Conservation (phyloP, 35 echinoderm and acorn worm species). For the Holothuria glaberrima region DNA sequence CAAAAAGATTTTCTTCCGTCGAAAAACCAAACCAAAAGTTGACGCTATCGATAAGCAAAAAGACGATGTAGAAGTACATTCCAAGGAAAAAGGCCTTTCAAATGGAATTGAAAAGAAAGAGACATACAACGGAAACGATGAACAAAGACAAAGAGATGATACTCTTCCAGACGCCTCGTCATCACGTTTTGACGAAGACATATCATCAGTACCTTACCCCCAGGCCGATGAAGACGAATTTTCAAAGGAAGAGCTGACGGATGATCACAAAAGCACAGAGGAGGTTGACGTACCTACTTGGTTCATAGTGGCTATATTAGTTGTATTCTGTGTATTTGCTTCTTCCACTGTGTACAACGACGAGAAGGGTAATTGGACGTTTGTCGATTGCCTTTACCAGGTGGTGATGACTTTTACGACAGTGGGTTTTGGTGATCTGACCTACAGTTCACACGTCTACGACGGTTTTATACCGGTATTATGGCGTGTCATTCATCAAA, state of each 20-base stretch:
- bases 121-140: too few relatives aligned
- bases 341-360: not conserved
- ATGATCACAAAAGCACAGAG: not conserved
- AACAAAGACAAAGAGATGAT: too few relatives aligned
- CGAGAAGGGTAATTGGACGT: constrained; percentile 10
- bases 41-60: too few relatives aligned
- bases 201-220: not conserved
- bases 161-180: too few relatives aligned
- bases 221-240: not conserved
- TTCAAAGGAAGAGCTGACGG: not conserved
- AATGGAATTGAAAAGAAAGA: too few relatives aligned
- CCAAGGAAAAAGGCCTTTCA: not conserved
- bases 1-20: too few relatives aligned
- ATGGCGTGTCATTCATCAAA: not conserved
- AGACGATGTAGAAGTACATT: not conserved
- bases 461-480: not conserved
- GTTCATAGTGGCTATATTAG: constrained; percentile 11
- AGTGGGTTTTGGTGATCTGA: constrained; percentile 38
- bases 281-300: not conserved
- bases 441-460: not conserved
- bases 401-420: constrained; percentile 45
- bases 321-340: not conserved
- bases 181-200: too few relatives aligned
- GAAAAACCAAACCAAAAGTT: too few relatives aligned
- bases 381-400: constrained; percentile 35